These are phyloP conservation scores for Anaspis maculata DNA, from an alignment of 2,888 invertebrate species.

Conservation along the genomic window DNA sequence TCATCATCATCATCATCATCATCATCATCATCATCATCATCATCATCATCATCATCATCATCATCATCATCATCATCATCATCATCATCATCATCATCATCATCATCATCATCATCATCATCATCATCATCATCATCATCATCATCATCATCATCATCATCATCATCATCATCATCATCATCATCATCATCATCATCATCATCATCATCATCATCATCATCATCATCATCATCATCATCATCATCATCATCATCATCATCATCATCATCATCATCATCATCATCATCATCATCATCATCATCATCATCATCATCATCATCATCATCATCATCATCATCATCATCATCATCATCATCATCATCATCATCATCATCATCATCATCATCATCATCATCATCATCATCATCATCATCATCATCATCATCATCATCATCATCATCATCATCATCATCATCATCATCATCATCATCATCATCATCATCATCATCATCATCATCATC, in stretches of 20 bases:
- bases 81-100: slow-evolving; percentile 1
- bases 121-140: background rate
- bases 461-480: too few relatives aligned
- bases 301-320: background rate
- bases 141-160: background rate
- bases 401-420: too few relatives aligned
- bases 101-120: slow-evolving; percentile 1
- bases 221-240: background rate
- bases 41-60: slow-evolving; percentile 1
- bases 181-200: background rate
- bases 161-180: background rate
- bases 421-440: too few relatives aligned
- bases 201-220: background rate
- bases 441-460: too few relatives aligned
- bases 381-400: too few relatives aligned
- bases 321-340: background rate
- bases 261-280: slow-evolving; percentile 1
- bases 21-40: slow-evolving; percentile 1
- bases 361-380: background rate
- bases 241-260: background rate
- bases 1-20: slow-evolving; percentile 1
- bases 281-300: background rate
- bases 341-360: background rate
- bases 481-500: too few relatives aligned
- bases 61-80: slow-evolving; percentile 1